Conservation (phyloP, 2,113 vertebrate genomes). For the Desmodus rotundus region DNA sequence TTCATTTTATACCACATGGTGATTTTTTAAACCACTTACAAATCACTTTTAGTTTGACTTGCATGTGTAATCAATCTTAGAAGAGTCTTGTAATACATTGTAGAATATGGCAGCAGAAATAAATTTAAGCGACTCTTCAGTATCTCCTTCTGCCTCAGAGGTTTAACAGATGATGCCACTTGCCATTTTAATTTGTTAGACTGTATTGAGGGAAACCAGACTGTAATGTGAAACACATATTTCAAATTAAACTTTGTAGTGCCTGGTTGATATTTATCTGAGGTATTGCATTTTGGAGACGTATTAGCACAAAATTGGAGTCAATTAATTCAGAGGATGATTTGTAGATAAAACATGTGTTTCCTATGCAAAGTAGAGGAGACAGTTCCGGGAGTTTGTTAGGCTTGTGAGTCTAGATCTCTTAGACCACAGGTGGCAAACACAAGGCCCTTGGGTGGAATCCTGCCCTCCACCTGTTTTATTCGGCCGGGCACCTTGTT, state of each 20-base stretch:
- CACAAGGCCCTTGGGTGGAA: no score
- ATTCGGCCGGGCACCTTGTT: no score
- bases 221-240: background rate
- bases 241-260: slow-evolving; percentile 36
- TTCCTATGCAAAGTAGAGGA: slow-evolving; percentile 15
- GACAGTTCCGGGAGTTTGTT: background rate
- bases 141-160: background rate
- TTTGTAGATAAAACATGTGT: background rate
- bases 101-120: slow-evolving; percentile 3
- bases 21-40: background rate
- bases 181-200: slow-evolving; percentile 44
- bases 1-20: background rate
- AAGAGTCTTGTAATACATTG: background rate
- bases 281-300: slow-evolving; percentile 36
- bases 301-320: slow-evolving; percentile 1
- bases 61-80: slow-evolving; percentile 9
- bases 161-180: background rate
- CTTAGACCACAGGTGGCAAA: background rate
- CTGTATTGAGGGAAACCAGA: slow-evolving; percentile 34
- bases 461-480: no score
- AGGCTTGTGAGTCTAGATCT: background rate
- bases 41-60: slow-evolving; percentile 9
- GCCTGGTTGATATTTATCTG: slow-evolving; percentile 8
- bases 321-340: slow-evolving; percentile 13
- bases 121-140: background rate